Base-by-base conservation (phyloP, 1,140 invertebrate species). In the Drosophila varians region DNA sequence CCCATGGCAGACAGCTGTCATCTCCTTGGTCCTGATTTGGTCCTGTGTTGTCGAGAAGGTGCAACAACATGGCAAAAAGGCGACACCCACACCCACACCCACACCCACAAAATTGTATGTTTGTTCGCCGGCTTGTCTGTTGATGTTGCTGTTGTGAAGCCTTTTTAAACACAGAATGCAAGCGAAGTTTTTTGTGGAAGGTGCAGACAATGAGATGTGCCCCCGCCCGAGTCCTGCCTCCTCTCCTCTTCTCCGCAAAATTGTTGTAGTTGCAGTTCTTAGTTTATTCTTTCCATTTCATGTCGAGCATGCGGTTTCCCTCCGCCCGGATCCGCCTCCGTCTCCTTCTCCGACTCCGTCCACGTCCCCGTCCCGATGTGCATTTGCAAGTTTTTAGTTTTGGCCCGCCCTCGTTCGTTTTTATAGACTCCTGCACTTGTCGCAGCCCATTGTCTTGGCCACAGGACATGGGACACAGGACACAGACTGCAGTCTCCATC, bases 361-460 rank as follows among this genome's bases (percentile, higher is more conserved):
- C n/a, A n/a, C n/a, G n/a, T n/a, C n/a, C n/a, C n/a, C n/a, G n/a
- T n/a, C 58, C 26, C 51, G 64, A 57, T 87, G 62, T 84, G 72
- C 72, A 75, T 75, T 75, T 75, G 72, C 72, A 75, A 84, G 71
- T 87, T 77, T 80, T 76, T 80, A 62, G 76, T 74, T 69, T 58
- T 66, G 66, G 61, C 55, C 36, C 1, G 14, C 38, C 14, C 21
- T 43, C 43, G 55, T 71, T 56, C 53, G 64, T 80, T 82, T 86
- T 86, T 87, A 86, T 86, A 80, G 80, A 86, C 80, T 84, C 55
- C 53, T 49, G 78, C 77, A 80, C 77, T 82, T 82, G 74, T 83
- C 78, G 69, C 77, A 87, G 69, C 73, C 82, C 76, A 86, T 86
- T 86, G 82, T 86, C 82, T 86, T 82, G 68, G 71, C 60, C 61